Conservation (phyloP, 2,113 vertebrate genomes). For the Erpornis zantholeuca region DNA sequence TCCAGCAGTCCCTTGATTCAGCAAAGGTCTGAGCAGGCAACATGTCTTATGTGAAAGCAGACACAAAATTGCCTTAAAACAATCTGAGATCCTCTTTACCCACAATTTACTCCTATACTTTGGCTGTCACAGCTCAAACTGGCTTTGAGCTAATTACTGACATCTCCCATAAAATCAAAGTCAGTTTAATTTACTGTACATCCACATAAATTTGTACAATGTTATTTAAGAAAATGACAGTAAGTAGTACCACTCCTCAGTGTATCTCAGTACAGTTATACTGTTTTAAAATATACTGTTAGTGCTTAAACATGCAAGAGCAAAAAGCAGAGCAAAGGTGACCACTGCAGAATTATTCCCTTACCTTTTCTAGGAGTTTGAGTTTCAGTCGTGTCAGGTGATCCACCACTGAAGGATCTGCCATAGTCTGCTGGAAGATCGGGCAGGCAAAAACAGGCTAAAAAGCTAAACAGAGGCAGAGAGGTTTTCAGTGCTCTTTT, state of each 20-base stretch:
- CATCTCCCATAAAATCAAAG: neutral
- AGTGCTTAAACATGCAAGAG: neutral
- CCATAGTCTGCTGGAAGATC: conserved; percentile 40
- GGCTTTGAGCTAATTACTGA: neutral
- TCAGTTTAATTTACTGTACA: neutral
- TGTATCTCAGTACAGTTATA: neutral
- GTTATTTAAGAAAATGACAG: neutral
- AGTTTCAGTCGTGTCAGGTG: conserved; percentile 77
- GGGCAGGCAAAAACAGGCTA: neutral
- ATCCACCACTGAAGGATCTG: conserved; percentile 70
- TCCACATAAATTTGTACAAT: neutral
- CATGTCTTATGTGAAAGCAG: neutral
- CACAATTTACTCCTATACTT: neutral
- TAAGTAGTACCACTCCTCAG: neutral
- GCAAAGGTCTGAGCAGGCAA: neutral
- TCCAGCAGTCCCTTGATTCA: neutral
- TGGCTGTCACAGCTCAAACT: neutral
- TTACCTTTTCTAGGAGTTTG: conserved; percentile 82
- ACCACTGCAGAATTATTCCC: neutral
- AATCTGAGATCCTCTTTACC: neutral
- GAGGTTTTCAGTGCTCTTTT: neutral
- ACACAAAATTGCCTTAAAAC: neutral
- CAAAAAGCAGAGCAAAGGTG: neutral
- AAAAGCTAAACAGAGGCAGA: neutral
- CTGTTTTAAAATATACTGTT: neutral